Conservation (phyloP, 2,797 vertebrate genomes). For the Typhlichthys eigenmanni region DNA sequence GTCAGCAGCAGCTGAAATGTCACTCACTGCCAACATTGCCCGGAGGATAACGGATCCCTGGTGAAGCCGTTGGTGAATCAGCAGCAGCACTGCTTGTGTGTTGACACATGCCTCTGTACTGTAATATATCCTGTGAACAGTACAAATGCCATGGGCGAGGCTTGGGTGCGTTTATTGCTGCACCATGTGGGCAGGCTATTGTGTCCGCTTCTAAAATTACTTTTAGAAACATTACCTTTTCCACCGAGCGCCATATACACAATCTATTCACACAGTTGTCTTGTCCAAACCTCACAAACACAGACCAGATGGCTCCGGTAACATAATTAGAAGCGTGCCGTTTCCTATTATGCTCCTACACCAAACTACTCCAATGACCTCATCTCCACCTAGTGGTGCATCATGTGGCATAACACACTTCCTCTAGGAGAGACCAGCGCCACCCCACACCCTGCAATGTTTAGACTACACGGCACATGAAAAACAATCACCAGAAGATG, state of each 20-base stretch:
- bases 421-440: background rate
- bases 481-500: conserved; percentile 24
- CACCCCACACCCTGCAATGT: background rate
- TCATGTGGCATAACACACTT: background rate
- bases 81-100: conserved; percentile 41
- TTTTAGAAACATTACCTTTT: background rate
- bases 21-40: conserved; percentile 22
- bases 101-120: conserved; percentile 40
- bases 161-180: conserved; percentile 21
- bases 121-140: conserved; percentile 45
- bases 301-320: background rate
- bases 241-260: background rate
- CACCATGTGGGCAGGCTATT: conserved; percentile 19
- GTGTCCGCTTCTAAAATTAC: background rate
- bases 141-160: conserved; percentile 43
- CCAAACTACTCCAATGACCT: conserved; percentile 14
- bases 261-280: background rate
- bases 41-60: conserved; percentile 44
- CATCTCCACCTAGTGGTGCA: conserved; percentile 61
- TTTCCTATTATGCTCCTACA: background rate
- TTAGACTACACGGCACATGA: conserved; percentile 17
- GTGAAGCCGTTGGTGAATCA: conserved; percentile 63
- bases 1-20: conserved; percentile 34
- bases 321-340: conserved; percentile 3
- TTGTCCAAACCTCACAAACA: background rate